Evolutionary conservation across 2,888 invertebrate genomes (phyloP).

Genomic region (Eupithecia exiguata): DNA sequence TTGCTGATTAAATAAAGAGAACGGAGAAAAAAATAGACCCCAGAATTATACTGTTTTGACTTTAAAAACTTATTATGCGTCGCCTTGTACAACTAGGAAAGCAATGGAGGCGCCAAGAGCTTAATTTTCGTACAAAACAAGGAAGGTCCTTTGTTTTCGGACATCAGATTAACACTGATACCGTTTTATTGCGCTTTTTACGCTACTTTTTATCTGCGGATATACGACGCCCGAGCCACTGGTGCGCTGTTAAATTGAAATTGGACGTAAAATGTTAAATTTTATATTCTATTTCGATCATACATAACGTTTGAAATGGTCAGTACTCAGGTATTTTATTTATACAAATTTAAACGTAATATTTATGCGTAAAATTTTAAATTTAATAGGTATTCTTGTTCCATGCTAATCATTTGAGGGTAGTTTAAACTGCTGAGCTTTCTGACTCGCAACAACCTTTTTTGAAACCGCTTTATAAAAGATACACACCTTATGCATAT

Average conservation of each 20-base stretch:
- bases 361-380: not conserved
- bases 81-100: not conserved
- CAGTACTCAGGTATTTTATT: not conserved
- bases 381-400: not conserved
- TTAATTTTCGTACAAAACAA: slow-evolving; percentile 23
- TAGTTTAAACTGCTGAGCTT: no score
- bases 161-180: slow-evolving; percentile 33
- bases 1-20: not conserved
- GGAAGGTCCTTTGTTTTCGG: slow-evolving; percentile 31
- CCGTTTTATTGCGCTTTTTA: slow-evolving; percentile 32
- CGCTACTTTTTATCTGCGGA: slow-evolving; percentile 23
- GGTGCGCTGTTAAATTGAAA: slow-evolving; percentile 24
- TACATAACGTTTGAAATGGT: not conserved
- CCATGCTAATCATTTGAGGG: no score
- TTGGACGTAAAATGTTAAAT: slow-evolving; percentile 17
- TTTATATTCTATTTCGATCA: not conserved
- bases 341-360: not conserved
- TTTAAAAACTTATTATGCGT: not conserved
- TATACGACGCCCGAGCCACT: slow-evolving; percentile 18
- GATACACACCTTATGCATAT: no score
- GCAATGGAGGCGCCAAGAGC: not conserved
- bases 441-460: no score
- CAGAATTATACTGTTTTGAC: not conserved
- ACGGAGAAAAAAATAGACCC: not conserved
- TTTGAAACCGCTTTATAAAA: no score